Conservation (phyloP, 1,140 invertebrate genomes). For the Lasioglossum albipes region DNA sequence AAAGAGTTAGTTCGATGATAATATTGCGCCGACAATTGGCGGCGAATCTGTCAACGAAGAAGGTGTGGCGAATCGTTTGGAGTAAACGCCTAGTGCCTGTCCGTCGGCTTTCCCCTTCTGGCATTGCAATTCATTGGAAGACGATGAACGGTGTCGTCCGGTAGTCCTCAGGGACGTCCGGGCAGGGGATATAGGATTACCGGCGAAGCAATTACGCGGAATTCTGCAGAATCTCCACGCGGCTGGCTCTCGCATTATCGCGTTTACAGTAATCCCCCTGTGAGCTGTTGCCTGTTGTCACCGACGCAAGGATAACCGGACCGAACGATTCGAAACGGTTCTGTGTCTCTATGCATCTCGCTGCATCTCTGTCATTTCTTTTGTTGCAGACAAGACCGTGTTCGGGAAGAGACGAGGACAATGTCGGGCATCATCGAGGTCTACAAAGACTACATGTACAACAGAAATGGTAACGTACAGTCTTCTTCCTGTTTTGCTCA, state of each 20-base stretch:
- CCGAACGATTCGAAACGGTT: not conserved
- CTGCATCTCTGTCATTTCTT: not conserved
- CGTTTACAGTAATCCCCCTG: not conserved
- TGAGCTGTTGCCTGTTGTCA: not conserved
- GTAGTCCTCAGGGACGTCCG: constrained; percentile 8
- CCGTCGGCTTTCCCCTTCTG: too few relatives aligned
- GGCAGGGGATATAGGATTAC: not conserved
- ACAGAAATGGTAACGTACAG: constrained; percentile 70
- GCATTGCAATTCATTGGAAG: not conserved
- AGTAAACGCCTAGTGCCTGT: too few relatives aligned
- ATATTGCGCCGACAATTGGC: too few relatives aligned
- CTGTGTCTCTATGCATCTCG: too few relatives aligned
- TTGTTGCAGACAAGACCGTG: constrained; percentile 24
- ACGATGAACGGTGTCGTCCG: not conserved
- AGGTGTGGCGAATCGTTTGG: too few relatives aligned
- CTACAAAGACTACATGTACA: constrained; percentile 74
- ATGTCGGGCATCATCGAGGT: constrained; percentile 74
- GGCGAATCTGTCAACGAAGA: too few relatives aligned
- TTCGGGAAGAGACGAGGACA: not conserved
- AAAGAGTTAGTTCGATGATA: too few relatives aligned
- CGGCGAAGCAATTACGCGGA: not conserved
- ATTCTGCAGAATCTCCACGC: not conserved
- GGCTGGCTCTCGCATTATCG: not conserved
- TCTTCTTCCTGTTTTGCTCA: too few relatives aligned
- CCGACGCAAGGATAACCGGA: not conserved